A percentile compares a stretch with the other conserved stretches of the same genome.
phyloP scores from a whole-genome alignment of 2,797 vertebrate species.

The Onychomys arenicola region DNA sequence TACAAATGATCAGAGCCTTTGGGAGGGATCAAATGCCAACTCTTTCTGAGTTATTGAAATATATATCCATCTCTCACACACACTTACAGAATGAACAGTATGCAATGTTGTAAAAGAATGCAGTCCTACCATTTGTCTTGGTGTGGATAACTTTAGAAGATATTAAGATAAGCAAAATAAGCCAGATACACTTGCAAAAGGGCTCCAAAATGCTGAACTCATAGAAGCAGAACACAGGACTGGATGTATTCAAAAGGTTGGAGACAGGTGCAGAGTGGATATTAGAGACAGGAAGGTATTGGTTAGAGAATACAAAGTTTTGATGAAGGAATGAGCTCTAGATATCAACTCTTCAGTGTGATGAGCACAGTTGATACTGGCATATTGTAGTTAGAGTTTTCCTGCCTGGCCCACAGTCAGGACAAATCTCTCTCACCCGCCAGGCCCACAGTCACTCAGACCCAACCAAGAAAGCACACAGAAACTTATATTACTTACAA shows the following conservation, averaged over 20 bases:
- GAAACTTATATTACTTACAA: too few relatives aligned
- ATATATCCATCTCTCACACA: background rate
- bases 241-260: background rate
- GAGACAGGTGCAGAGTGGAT: rapidly evolving
- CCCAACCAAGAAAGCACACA: too few relatives aligned
- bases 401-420: too few relatives aligned
- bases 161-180: background rate
- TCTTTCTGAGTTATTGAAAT: background rate
- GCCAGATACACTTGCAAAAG: background rate
- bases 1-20: background rate
- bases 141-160: background rate
- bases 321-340: background rate
- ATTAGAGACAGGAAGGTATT: background rate
- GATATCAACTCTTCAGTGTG: background rate
- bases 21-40: too few relatives aligned
- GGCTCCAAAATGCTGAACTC: background rate
- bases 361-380: background rate
- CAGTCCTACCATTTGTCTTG: background rate
- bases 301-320: background rate
- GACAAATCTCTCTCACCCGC: too few relatives aligned
- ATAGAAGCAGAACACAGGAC: background rate
- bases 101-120: background rate
- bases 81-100: background rate
- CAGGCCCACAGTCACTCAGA: too few relatives aligned
- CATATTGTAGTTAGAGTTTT: too few relatives aligned